Base-by-base conservation (phyloP, 2,113 vertebrate species). In the Apteryx mantelli region DNA sequence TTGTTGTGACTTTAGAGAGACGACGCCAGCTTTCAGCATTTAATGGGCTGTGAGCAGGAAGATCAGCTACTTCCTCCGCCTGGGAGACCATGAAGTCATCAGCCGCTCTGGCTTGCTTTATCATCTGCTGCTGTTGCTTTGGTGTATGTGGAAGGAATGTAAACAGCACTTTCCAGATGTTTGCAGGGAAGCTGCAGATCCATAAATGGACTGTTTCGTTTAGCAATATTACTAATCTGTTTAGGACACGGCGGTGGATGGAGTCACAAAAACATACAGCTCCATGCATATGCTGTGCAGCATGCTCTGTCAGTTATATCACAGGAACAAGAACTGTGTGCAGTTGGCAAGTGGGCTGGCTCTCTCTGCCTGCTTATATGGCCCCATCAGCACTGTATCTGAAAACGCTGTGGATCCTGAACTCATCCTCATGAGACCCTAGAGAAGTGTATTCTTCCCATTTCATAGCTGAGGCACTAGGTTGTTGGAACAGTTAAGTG, bases 141-240 rank as follows among this genome's bases (percentile, higher is more conserved):
- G 36, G 85, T 96, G 93, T 79, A 28, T 78, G 80, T 93, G 95
- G 97, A 97, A 97, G 93, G 95, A 97, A 98, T 97, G 81, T 91
- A 88, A 97, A 89, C 96, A 96, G 79, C 82, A 21, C 90, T 97
- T 97, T 95, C 97, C 97, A 98, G 97, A 98, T 97, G 97, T 97
- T 96, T 93, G 75, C 82, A 21, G 93, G 58, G 96, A 96, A 96
- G 79, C 96, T 97, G 95, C 86, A 94, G 91, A 92, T 78, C 96
- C 96, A 46, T 96, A 92, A 93, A 96, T 96, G 97, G 97, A 88
- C 87, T 83, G 79, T 88, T 95, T 93, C 52, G 6, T 69, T 69
- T 66, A 88, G 91, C 77, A 91, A 56, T 91, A n/a, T 76, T 73
- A 70, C 89, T 97, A 46, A 61, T 60, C 40, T 93, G 1, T 56